Base-by-base conservation (phyloP, 37 sponge, comb jelly and placozoan genomes). In the Trichoplax adhaerens region DNA sequence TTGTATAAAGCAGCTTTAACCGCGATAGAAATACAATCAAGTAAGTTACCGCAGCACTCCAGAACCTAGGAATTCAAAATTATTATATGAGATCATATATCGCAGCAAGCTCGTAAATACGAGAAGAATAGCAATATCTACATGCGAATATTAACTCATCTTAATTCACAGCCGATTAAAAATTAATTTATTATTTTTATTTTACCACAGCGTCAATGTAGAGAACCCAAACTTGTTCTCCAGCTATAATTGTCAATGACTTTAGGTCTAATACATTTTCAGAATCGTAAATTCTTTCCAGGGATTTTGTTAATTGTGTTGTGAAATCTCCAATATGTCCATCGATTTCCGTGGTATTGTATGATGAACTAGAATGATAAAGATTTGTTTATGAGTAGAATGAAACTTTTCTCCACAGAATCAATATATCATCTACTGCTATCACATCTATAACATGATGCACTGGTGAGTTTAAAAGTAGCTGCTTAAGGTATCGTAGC, bases 271-370 rank as follows among this genome's bases (percentile, higher is more conserved):
- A 52, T 62, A 71, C 64, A 0, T 53, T 4, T 1, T 58, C 62
- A 58, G 74, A 76, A 48, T 53, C 54, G 68, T 84, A 87, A 1
- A 80, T 78, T 63, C 77, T 58, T 53, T 58, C 52, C 57, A 87
- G 64, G 47, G 65, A 7, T 55, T 81, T 67, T 12, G 85, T 76
- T 53, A 91, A 58, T 48, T 82, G 72, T 29, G 55, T 58, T 1
- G 84, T 82, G n/a, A 91, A 47, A 48, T 81, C 85, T 57, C 84
- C 92, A 1, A 85, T 88, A 29, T 55, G 80, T 54, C 85, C 77
- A 63, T 91, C 82, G 74, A 87, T 84, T 65, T 87, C 80, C n/a
- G 91, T 84, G 61, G 79, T 71, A 49, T 87, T 88, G 56, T 81
- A 77, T 1, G 88, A 81, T 50, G 85, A 84, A 55, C 88, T 87